Conservation (phyloP, 2,113 vertebrate genomes). For the Bubo blakistoni region DNA sequence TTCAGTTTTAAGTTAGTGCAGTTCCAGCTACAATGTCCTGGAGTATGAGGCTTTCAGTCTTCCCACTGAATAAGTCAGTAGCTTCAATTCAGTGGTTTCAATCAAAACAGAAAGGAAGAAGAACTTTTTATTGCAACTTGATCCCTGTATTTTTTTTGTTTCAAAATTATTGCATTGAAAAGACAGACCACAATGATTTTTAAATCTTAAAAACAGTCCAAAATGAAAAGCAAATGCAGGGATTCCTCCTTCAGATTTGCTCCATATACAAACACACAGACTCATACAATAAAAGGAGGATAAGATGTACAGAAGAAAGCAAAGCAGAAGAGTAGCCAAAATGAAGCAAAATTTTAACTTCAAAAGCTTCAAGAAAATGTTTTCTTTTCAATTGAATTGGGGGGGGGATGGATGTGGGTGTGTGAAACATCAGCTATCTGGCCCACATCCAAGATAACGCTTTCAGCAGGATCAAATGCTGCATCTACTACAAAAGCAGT, state of each 20-base stretch:
- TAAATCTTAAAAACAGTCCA: not conserved
- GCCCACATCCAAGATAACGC: fast-evolving
- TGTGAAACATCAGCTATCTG: not conserved
- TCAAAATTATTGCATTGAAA: not conserved
- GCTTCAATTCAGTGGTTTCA: not conserved
- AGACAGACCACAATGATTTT: not conserved
- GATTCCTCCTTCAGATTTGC: not conserved
- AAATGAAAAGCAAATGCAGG: not conserved
- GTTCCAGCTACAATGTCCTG: not conserved
- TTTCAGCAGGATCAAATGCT: not conserved
- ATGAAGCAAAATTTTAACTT: not conserved
- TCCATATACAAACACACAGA: not conserved
- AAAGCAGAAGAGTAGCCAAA: not conserved
- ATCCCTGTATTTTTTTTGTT: not conserved
- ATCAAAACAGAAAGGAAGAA: not conserved
- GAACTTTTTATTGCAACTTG: not conserved
- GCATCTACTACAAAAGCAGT: not conserved
- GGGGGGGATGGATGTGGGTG: fast-evolving
- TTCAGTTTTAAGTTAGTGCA: not conserved
- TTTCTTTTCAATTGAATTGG: not conserved
- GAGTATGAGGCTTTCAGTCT: not conserved
- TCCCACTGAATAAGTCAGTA: not conserved
- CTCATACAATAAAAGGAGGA: not conserved
- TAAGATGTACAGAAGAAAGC: not conserved
- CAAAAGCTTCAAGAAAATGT: not conserved